Percentiles rank a stretch among this genome's conserved stretches.
phyloP scores from a whole-genome alignment of 2,113 vertebrate genomes.

The Nanorana parkeri region DNA sequence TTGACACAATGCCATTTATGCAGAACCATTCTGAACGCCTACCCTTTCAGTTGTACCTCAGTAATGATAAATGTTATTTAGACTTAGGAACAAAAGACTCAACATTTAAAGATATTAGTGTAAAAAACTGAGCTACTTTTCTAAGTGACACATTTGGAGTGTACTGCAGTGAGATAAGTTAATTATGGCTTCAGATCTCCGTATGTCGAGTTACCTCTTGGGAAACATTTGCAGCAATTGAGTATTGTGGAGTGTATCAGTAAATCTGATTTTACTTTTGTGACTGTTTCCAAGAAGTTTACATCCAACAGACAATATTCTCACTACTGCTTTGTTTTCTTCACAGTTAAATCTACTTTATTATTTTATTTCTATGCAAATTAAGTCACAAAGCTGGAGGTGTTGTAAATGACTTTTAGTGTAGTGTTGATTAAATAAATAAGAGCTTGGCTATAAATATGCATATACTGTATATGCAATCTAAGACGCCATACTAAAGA shows the following conservation, averaged over 20 bases:
- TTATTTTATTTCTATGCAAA: slow-evolving; percentile 35
- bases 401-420: slow-evolving; percentile 40
- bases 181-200: slow-evolving; percentile 46
- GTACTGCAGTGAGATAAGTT: slow-evolving; percentile 47
- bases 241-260: slow-evolving; percentile 32
- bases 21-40: background rate
- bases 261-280: slow-evolving; percentile 45
- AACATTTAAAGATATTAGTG: slow-evolving; percentile 21
- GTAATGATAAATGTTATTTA: background rate
- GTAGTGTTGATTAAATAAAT: background rate
- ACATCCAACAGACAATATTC: slow-evolving; percentile 47
- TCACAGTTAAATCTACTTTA: slow-evolving; percentile 28
- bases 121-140: slow-evolving; percentile 22
- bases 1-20: too few species aligned
- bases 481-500: too few species aligned
- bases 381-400: slow-evolving; percentile 29
- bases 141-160: slow-evolving; percentile 46
- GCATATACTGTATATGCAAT: too few species aligned
- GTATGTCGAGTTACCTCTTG: slow-evolving; percentile 45
- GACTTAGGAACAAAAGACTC: slow-evolving; percentile 9
- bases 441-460: slow-evolving; percentile 22
- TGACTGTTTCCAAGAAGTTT: slow-evolving; percentile 47
- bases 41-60: background rate
- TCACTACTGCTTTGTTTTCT: slow-evolving; percentile 21
- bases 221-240: slow-evolving; percentile 28